phyloP scores from a whole-genome alignment of 2,797 vertebrate genomes.

The Trachurus trachurus region DNA sequence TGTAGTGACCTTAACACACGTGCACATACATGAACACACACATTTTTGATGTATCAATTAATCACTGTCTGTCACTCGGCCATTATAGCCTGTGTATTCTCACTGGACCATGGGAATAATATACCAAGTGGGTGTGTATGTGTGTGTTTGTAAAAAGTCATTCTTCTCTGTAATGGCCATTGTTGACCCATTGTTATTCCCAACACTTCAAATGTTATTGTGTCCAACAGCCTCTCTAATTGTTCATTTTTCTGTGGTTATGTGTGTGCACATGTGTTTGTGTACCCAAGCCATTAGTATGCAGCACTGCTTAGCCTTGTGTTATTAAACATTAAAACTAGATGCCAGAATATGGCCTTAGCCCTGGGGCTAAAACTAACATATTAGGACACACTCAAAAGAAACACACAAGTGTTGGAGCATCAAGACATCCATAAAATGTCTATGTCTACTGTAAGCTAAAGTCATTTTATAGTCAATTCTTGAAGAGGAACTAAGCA shows the following conservation, averaged over 20 bases:
- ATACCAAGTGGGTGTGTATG: constrained; percentile 15
- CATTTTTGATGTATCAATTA: constrained; percentile 77
- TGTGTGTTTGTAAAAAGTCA: constrained; percentile 34
- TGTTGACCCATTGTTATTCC: constrained; percentile 52
- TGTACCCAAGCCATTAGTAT: constrained; percentile 50
- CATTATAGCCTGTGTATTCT: constrained; percentile 67
- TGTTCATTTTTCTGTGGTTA: constrained; percentile 4
- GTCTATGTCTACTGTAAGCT: constrained; percentile 14
- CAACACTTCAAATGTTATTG: constrained; percentile 41
- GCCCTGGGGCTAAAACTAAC: constrained; percentile 50
- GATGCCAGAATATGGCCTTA: constrained; percentile 57
- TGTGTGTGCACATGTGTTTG: constrained; percentile 1
- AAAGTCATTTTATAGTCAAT: constrained; percentile 23
- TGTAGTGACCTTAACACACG: constrained; percentile 82
- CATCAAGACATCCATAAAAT: constrained; percentile 37
- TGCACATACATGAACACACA: constrained; percentile 62
- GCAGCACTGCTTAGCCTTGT: constrained; percentile 36
- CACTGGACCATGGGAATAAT: constrained; percentile 56
- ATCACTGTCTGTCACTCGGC: constrained; percentile 78
- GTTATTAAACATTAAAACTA: constrained; percentile 72
- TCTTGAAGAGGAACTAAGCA: neutral
- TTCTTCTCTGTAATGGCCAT: constrained; percentile 38
- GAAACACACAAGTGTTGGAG: constrained; percentile 25
- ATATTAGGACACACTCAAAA: constrained; percentile 31
- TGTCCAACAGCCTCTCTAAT: constrained; percentile 30